phyloP scores from a whole-genome alignment of 2,888 invertebrate genomes.

The Dioctria linearis region DNA sequence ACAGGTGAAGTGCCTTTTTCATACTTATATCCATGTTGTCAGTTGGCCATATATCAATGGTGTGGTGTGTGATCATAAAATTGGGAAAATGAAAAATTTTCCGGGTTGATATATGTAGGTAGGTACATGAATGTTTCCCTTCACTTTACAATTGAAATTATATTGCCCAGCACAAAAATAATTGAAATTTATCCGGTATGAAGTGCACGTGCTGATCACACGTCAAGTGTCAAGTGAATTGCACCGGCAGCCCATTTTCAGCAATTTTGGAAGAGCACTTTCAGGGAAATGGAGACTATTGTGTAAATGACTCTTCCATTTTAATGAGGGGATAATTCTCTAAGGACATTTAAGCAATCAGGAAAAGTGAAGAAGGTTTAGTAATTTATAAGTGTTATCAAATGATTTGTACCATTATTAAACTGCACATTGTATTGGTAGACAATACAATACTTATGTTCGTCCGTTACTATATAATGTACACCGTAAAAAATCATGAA shows the following conservation, averaged over 20 bases:
- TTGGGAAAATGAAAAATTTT: not conserved
- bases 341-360: not conserved
- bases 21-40: not conserved
- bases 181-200: conserved; percentile 15
- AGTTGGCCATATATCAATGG: not conserved
- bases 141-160: not conserved
- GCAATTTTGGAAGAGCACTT: conserved; percentile 14
- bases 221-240: conserved; percentile 34
- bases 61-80: not conserved
- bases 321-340: conserved; percentile 5
- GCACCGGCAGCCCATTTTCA: not conserved
- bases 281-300: not conserved
- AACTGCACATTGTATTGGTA: no score
- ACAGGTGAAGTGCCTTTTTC: not conserved
- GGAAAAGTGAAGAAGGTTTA: no score
- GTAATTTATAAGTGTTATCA: no score
- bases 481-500: no score
- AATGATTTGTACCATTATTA: no score
- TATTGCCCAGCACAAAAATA: not conserved
- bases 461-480: no score
- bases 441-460: no score
- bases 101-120: not conserved
- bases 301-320: not conserved
- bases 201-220: conserved; percentile 34
- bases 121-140: not conserved